Evolutionary conservation across 2,888 invertebrate species (phyloP).

Genomic region (Cataglyphis livida): DNA sequence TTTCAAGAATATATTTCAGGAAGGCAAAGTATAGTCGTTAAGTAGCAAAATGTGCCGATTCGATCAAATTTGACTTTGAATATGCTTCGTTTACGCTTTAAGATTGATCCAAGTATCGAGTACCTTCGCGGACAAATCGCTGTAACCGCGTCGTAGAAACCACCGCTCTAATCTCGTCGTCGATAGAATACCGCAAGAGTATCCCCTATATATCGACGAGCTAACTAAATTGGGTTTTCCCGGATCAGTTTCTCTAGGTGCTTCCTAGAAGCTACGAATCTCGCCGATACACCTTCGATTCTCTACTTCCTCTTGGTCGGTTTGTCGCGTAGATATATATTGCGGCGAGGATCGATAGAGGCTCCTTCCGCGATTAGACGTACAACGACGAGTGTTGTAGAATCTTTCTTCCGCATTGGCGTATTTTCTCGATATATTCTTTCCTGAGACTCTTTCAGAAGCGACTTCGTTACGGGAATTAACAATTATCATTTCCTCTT

Average conservation of each 20-base stretch:
- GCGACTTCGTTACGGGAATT: background rate
- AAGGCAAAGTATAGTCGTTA: background rate
- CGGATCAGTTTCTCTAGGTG: constrained; percentile 34
- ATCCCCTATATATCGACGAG: constrained; percentile 20
- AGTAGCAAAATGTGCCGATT: background rate
- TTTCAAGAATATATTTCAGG: background rate
- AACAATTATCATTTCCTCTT: background rate
- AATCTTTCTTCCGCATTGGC: constrained; percentile 56
- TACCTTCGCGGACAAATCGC: constrained; percentile 1
- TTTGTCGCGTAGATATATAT: constrained; percentile 37
- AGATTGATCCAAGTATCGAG: background rate
- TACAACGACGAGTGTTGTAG: constrained; percentile 50
- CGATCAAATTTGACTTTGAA: background rate
- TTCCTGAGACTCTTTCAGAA: background rate
- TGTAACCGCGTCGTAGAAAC: constrained; percentile 3
- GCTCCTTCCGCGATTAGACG: constrained; percentile 55
- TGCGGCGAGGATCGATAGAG: constrained; percentile 57
- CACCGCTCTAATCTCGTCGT: constrained; percentile 13
- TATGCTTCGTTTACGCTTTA: background rate
- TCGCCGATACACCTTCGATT: constrained; percentile 34
- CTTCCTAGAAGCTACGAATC: constrained; percentile 35
- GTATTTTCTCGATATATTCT: constrained; percentile 40
- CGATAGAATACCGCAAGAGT: background rate
- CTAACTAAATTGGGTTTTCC: constrained; percentile 43
- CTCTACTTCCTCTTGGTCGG: constrained; percentile 13